phyloP scores from a whole-genome alignment of 2,797 vertebrate genomes.

The Enteromius treurensis region DNA sequence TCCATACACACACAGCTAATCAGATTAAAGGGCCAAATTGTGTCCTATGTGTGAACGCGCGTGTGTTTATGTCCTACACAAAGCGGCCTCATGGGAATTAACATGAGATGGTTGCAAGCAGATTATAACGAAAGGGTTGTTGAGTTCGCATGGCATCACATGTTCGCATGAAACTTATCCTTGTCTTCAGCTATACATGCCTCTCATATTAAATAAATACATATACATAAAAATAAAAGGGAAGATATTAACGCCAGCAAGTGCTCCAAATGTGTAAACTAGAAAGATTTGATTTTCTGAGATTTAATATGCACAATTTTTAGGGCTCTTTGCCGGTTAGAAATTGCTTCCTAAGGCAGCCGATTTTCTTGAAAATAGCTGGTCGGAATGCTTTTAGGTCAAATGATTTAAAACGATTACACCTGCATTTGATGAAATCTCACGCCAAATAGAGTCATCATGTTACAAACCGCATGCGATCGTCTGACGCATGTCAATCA shows the following conservation, averaged over 20 bases:
- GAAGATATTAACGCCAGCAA: constrained; percentile 11
- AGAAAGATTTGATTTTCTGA: constrained; percentile 18
- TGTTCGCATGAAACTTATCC: constrained; percentile 23
- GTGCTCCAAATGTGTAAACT: neutral
- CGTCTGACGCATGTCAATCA: constrained; percentile 55
- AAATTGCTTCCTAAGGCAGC: constrained; percentile 3
- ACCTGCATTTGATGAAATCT: constrained; percentile 2
- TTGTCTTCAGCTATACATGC: neutral
- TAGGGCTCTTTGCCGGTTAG: neutral
- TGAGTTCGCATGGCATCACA: constrained; percentile 47
- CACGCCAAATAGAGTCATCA: constrained; percentile 21
- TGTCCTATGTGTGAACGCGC: constrained; percentile 48
- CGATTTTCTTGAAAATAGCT: constrained; percentile 1
- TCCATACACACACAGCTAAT: constrained; percentile 56
- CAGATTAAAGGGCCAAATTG: constrained; percentile 61
- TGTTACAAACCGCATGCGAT: constrained; percentile 16
- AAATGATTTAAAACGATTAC: constrained; percentile 13
- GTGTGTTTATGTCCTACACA: constrained; percentile 50
- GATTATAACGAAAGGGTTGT: constrained; percentile 50
- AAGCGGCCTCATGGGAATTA: constrained; percentile 51
- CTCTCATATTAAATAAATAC: constrained; percentile 12
- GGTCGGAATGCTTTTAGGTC: neutral
- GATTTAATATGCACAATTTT: constrained; percentile 22
- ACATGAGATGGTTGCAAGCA: constrained; percentile 41
- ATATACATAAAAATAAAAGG: neutral